Conservation (phyloP, 1,140 invertebrate species). For the Cherax destructor region DNA sequence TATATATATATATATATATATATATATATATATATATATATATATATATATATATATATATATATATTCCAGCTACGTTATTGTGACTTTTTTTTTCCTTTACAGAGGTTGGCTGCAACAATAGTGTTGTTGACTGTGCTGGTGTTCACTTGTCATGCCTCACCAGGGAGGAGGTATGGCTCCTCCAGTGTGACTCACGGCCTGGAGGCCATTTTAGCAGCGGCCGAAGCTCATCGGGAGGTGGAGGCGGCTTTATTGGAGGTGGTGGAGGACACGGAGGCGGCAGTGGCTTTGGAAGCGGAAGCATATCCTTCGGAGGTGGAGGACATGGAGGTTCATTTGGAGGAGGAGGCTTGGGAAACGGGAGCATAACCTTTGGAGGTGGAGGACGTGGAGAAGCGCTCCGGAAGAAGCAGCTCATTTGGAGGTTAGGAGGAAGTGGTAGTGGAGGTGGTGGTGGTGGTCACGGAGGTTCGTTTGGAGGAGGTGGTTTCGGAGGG, state of each 20-base stretch:
- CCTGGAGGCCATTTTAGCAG: no score
- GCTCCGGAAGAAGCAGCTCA: not conserved
- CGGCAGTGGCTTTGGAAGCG: not conserved
- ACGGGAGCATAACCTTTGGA: no score
- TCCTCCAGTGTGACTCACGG: no score
- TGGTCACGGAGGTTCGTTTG: not conserved
- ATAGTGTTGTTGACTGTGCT: not conserved
- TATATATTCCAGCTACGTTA: no score
- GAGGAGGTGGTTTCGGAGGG: no score
- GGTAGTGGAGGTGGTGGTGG: no score
- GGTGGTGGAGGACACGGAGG: not conserved
- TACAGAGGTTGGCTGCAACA: not conserved
- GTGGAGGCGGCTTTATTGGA: no score
- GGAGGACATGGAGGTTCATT: not conserved
- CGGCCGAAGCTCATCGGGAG: not conserved
- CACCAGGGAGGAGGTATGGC: not conserved
- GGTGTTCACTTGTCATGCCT: not conserved
- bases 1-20: no score
- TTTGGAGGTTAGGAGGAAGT: no score
- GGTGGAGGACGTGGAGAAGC: not conserved
- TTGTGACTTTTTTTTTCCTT: not conserved
- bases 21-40: no score
- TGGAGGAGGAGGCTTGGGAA: not conserved
- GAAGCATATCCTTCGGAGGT: not conserved
- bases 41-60: no score